Base-by-base conservation (phyloP, 1,140 invertebrate species). In the Holcopasites calliopsidis region DNA sequence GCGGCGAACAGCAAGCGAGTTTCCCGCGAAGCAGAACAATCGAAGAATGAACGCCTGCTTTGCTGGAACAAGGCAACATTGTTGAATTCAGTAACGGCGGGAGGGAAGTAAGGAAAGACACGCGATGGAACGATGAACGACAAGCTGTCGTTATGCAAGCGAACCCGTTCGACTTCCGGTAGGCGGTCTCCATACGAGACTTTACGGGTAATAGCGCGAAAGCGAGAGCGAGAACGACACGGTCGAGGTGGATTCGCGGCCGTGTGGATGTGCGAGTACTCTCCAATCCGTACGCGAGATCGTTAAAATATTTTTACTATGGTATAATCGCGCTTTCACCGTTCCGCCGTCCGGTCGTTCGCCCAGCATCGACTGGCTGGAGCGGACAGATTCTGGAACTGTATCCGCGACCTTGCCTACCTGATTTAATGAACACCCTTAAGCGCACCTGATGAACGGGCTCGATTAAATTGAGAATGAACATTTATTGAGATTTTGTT, bases 241-340 rank as follows among this genome's bases (percentile, higher is more conserved):
- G 85, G 78, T 88, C 83, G 82, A 90, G 75, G 79, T 87, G 79
- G 75, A 87, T 88, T 88, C 78, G 79, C 85, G 62, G 60, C 64
- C 49, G 58, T 38, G 65, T 80, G 60, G 79, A 81, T 76, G 72
- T 75, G 55, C 69, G 42, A 61, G 75, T 71, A 64, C 79, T 66
- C 71, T 82, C 69, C 28, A 64, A 55, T 38, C 76, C 76, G 70
- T 72, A 78, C 74, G 82, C 79, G 83, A 81, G 80, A 80, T 85
- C 84, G 83, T 87, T 86, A 86, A 88, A 89, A 86, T 88, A 89
- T 86, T 89, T 89, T 91, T 89, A 88, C 89, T 86, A 85, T 83
- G 78, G 83, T 79, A 83, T 86, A 88, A 90, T 89, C 85, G 83
- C 85, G 87, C 90, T 91, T 91, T 91, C 90, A 89, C 90, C 80